Evolutionary conservation across 2,888 invertebrate species (phyloP).

Genomic region (Matsumyia berberina): DNA sequence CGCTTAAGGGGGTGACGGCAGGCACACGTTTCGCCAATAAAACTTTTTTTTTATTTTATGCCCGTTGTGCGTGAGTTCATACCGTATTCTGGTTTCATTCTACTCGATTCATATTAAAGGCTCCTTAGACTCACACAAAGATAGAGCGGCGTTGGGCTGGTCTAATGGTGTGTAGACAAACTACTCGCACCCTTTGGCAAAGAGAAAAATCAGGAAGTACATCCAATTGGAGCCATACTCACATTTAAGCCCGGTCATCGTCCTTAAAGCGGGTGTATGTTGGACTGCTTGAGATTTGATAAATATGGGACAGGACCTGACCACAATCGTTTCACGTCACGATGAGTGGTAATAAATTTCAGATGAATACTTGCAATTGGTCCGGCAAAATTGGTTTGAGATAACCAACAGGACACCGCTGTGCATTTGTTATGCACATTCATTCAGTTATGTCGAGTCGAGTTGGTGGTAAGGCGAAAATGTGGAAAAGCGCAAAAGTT

Average conservation of each 20-base stretch:
- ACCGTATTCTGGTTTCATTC: conserved; percentile 51
- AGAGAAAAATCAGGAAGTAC: conserved; percentile 3
- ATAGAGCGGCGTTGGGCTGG: not conserved
- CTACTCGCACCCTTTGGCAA: conserved; percentile 15
- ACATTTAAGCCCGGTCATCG: conserved; percentile 12
- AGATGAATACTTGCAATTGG: conserved; percentile 30
- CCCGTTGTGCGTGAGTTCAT: conserved; percentile 59
- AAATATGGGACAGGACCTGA: conserved; percentile 35
- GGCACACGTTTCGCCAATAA: conserved; percentile 69
- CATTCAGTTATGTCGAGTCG: too few relatives aligned
- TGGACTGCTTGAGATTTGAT: conserved; percentile 11
- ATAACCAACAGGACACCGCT: not conserved
- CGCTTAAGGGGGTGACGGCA: conserved; percentile 35
- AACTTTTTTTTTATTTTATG: conserved; percentile 40
- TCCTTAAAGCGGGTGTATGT: conserved; percentile 1
- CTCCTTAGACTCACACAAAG: not conserved
- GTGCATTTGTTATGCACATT: not conserved
- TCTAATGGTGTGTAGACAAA: not conserved
- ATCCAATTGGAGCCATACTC: conserved; percentile 9
- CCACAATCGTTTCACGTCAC: conserved; percentile 36
- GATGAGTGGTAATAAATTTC: conserved; percentile 15
- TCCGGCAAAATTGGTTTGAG: conserved; percentile 9
- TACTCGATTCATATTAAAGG: conserved; percentile 34
- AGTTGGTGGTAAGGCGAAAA: not conserved
- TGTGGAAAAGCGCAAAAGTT: conserved; percentile 9